Evolutionary conservation across 2,797 vertebrate species (phyloP).

Genomic region (Margarornis squamiger): DNA sequence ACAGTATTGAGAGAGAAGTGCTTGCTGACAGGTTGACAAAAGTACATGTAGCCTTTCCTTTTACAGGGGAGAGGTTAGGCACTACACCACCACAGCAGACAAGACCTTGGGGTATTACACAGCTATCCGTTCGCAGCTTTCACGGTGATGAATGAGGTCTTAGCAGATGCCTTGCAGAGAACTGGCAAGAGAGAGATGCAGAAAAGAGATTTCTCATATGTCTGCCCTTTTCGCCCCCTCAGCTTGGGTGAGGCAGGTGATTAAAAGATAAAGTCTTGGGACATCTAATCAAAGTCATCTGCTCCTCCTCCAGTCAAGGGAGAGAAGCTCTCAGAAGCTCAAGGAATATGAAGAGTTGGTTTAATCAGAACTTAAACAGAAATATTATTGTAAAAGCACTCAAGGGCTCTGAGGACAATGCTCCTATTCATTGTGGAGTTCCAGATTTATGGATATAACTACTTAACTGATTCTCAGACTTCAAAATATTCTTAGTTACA

Average conservation of each 20-base stretch:
- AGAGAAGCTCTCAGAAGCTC: slow-evolving; percentile 42
- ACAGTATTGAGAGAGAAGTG: slow-evolving; percentile 67
- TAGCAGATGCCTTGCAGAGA: slow-evolving; percentile 76
- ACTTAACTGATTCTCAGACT: background rate
- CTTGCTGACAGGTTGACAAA: slow-evolving; percentile 78
- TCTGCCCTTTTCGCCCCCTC: slow-evolving; percentile 41
- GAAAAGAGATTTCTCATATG: slow-evolving; percentile 59
- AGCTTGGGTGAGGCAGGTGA: slow-evolving; percentile 57
- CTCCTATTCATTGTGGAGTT: slow-evolving; percentile 14
- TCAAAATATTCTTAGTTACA: slow-evolving; percentile 3
- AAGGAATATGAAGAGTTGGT: slow-evolving; percentile 28
- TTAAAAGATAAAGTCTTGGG: slow-evolving; percentile 50
- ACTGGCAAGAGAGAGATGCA: slow-evolving; percentile 7
- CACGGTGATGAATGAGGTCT: slow-evolving; percentile 78
- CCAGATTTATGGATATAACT: background rate
- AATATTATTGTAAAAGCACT: slow-evolving; percentile 28
- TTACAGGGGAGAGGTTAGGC: slow-evolving; percentile 52
- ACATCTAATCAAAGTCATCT: slow-evolving; percentile 72
- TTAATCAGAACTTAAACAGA: slow-evolving; percentile 29
- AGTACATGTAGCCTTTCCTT: slow-evolving; percentile 68
- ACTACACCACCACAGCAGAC: slow-evolving; percentile 19
- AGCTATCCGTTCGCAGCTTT: slow-evolving; percentile 66
- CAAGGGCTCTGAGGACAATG: background rate
- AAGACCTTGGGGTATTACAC: slow-evolving; percentile 69
- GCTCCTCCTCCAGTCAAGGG: slow-evolving; percentile 16